Evolutionary conservation across 1,140 invertebrate genomes (phyloP).

Genomic region (Drosophila nasuta): DNA sequence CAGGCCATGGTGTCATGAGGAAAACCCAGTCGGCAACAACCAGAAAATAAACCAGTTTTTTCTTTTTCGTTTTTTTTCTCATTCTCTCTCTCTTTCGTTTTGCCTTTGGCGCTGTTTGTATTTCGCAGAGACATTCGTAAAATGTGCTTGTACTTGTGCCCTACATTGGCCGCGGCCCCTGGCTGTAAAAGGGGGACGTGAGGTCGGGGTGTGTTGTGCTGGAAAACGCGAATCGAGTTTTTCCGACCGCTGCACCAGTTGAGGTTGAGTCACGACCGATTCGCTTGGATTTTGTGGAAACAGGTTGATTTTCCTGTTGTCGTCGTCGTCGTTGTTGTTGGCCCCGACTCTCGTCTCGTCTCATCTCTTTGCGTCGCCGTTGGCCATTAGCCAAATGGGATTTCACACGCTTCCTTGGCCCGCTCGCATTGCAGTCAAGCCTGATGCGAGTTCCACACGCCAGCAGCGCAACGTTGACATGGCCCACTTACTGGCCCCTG

Average conservation of each 20-base stretch:
- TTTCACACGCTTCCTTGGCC: conserved; percentile 78
- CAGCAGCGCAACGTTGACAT: not conserved
- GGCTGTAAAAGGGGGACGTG: not conserved
- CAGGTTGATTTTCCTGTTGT: conserved; percentile 77
- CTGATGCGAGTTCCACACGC: conserved; percentile 46
- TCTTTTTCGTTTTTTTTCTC: conserved; percentile 29
- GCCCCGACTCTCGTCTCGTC: no score
- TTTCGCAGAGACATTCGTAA: conserved; percentile 28
- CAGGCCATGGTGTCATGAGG: conserved; percentile 76
- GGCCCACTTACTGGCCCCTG: not conserved
- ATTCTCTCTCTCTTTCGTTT: not conserved
- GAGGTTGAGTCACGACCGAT: conserved; percentile 43
- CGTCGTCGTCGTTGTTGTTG: not conserved
- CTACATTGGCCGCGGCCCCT: conserved; percentile 49
- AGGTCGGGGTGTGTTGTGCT: conserved; percentile 1
- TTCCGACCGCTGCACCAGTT: conserved; percentile 37
- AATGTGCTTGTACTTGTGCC: conserved; percentile 56
- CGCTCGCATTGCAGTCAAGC: not conserved
- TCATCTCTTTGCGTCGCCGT: conserved; percentile 30
- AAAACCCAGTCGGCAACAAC: conserved; percentile 57
- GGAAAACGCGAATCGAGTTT: conserved; percentile 69
- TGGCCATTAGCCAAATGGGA: conserved; percentile 82
- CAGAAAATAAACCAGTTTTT: conserved; percentile 74
- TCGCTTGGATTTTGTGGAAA: conserved; percentile 33
- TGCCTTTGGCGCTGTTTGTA: not conserved